A percentile compares a stretch with the other conserved stretches of the same genome.
Evolutionary conservation across 1,140 invertebrate species (phyloP).

Genomic region (Sinonovacula constricta): DNA sequence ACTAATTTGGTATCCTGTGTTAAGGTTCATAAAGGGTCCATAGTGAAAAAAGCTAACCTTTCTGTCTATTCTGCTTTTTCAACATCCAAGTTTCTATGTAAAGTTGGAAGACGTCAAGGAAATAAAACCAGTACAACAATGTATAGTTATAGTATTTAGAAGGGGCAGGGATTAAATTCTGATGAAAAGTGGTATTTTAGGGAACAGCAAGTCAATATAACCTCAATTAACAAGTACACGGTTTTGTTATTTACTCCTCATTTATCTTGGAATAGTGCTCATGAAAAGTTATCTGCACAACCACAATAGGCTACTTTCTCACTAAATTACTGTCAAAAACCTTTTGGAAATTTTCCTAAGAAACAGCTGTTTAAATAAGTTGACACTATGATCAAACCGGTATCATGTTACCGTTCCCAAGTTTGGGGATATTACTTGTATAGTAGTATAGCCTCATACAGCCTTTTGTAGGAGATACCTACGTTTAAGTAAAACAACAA

Average conservation of each 20-base stretch:
- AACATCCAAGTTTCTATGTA: conserved; percentile 1
- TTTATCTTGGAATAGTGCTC: conserved; percentile 10
- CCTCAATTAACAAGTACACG: conserved; percentile 20
- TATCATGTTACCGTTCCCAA: too few species aligned
- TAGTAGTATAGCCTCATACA: too few species aligned
- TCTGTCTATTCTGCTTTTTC: too few species aligned
- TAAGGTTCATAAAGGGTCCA: neutral
- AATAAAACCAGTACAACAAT: too few species aligned
- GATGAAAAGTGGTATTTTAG: conserved; percentile 1
- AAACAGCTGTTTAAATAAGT: too few species aligned
- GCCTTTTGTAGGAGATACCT: too few species aligned
- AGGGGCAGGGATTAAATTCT: conserved; percentile 2
- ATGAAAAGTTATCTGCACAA: conserved; percentile 16
- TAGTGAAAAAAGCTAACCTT: neutral
- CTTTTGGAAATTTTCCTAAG: too few species aligned
- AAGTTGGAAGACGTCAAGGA: conserved; percentile 2
- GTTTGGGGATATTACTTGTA: too few species aligned
- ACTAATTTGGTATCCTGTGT: conserved; percentile 7
- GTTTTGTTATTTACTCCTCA: conserved; percentile 9
- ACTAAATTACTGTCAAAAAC: neutral
- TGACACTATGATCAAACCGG: too few species aligned
- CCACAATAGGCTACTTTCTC: neutral
- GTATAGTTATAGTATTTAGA: conserved; percentile 20
- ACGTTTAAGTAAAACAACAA: too few species aligned
- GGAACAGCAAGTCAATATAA: too few species aligned